A percentile compares a stretch with the other conserved stretches of the same genome.
These are phyloP conservation scores for Cassiopea xamachana DNA, from an alignment of 30 jellyfish, hydroid and myxozoan genomes.

Conservation along the genomic window DNA sequence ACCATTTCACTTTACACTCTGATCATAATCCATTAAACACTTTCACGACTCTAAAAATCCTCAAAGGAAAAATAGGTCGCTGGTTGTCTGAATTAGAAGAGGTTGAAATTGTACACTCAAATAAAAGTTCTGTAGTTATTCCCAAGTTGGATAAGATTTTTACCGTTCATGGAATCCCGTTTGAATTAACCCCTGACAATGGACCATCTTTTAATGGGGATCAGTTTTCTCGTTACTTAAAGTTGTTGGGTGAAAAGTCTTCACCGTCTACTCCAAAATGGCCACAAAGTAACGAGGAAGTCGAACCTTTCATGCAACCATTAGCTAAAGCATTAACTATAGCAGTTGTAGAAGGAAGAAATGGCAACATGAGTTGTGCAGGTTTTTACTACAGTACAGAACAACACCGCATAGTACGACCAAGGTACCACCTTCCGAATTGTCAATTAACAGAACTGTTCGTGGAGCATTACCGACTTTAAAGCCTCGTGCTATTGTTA, in stretches of 20 bases:
- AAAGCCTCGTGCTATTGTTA: constrained; percentile 12
- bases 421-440: constrained; percentile 48
- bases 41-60: no score
- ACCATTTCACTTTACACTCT: no score
- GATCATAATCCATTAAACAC: no score
- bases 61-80: no score
- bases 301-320: constrained; percentile 55
- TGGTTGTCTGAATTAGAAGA: not conserved
- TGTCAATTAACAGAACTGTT: constrained; percentile 50
- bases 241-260: constrained; percentile 21
- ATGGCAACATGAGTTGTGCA: constrained; percentile 62
- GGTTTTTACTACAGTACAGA: constrained; percentile 35
- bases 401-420: not conserved
- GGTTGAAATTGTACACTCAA: constrained; percentile 67
- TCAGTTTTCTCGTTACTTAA: constrained; percentile 51
- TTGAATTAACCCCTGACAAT: constrained; percentile 39
- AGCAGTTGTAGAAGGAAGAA: constrained; percentile 50
- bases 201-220: constrained; percentile 72
- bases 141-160: constrained; percentile 50
- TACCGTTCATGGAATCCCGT: constrained; percentile 43
- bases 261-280: constrained; percentile 37
- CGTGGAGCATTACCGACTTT: constrained; percentile 53
- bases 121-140: constrained; percentile 40
- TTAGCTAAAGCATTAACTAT: constrained; percentile 38
- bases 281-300: constrained; percentile 62